Conservation (phyloP, 2,797 vertebrate species). For the Hydrophis major region DNA sequence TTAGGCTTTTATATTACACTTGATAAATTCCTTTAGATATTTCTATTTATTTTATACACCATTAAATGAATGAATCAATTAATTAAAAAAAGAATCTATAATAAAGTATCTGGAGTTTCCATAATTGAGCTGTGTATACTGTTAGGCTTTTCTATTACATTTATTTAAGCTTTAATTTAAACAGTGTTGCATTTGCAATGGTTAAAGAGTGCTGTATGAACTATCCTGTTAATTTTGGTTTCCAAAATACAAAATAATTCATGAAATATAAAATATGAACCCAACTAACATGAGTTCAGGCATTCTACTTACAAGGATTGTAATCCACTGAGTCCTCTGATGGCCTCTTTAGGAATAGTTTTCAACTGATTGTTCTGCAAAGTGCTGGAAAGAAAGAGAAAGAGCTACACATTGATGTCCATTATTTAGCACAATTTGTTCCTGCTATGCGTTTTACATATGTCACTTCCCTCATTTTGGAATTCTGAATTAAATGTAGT, state of each 20-base stretch:
- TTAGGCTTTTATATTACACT: background rate
- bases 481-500: slow-evolving; percentile 5
- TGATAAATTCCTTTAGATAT: background rate
- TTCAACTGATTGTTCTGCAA: slow-evolving; percentile 98
- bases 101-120: background rate
- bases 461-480: slow-evolving; percentile 6
- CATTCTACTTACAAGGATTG: slow-evolving; percentile 91
- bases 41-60: background rate
- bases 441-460: background rate
- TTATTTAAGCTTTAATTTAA: background rate
- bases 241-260: background rate
- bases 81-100: background rate
- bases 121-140: background rate
- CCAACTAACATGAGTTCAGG: background rate
- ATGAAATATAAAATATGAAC: slow-evolving; percentile 2
- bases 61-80: background rate
- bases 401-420: background rate
- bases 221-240: background rate
- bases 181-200: background rate
- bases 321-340: slow-evolving; percentile 85
- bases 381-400: slow-evolving; percentile 77
- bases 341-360: slow-evolving; percentile 88
- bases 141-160: background rate
- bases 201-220: background rate
- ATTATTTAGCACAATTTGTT: background rate